Evolutionary conservation across 2,888 invertebrate species (phyloP).

Genomic region (Drosophila flavopinicola): DNA sequence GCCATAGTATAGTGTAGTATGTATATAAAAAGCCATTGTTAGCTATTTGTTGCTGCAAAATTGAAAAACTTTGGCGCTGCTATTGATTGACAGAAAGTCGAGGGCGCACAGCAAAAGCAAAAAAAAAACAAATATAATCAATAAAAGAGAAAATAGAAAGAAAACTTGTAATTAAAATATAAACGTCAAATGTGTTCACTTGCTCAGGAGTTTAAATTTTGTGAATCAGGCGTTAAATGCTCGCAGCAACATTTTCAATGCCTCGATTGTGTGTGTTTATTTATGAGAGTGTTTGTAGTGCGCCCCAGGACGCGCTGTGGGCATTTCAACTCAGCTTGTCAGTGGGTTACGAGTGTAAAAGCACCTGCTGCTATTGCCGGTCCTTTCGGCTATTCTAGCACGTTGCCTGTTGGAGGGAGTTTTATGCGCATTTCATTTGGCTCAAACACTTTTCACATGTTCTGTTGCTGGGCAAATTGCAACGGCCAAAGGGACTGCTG

Average conservation of each 20-base stretch:
- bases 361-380: conserved; percentile 20
- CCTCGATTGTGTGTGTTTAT: conserved; percentile 58
- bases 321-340: conserved; percentile 26
- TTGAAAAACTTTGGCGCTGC: conserved; percentile 69
- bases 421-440: conserved; percentile 71
- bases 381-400: conserved; percentile 17
- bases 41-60: conserved; percentile 73
- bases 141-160: conserved; percentile 12
- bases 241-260: conserved; percentile 23
- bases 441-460: conserved; percentile 53
- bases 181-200: conserved; percentile 29
- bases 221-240: not conserved
- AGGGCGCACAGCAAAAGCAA: no score
- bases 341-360: conserved; percentile 34
- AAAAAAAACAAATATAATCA: conserved; percentile 9
- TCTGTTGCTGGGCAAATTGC: no score
- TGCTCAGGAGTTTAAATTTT: conserved; percentile 2
- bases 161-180: conserved; percentile 70
- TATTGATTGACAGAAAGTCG: conserved; percentile 61
- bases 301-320: conserved; percentile 17
- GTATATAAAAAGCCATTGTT: conserved; percentile 68
- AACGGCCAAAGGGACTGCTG: conserved; percentile 12
- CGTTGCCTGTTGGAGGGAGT: conserved; percentile 17
- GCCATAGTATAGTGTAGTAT: conserved; percentile 19
- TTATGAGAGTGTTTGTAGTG: conserved; percentile 51